Evolutionary conservation across 2,888 invertebrate species (phyloP), one percentile per base, ranked within the genome.

Genomic region (Apomyelois bistriatella): DNA sequence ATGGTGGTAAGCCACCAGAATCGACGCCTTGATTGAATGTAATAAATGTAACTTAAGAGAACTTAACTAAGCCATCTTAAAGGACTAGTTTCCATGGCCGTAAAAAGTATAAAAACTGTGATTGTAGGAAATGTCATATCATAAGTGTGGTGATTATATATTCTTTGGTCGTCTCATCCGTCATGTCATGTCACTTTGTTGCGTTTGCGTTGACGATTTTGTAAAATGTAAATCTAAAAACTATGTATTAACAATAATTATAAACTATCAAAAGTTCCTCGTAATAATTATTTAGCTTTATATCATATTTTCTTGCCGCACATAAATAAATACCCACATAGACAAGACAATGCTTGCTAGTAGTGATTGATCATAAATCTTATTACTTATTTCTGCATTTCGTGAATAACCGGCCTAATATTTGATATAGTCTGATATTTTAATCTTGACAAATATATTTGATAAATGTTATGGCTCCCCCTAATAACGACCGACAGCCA

Each of bases 401-500:
- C 36, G 9, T 12, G 4, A 30, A 43, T 43, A 28, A 36, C 37
- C 52, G 52, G 36, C 36, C 42, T 52, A 43, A 17, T 37, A 37
- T 28, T 52, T 28, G 22, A 7, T 22, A 16, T 3, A 10, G 17
- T 43, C 16, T 17, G 15, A 8, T 16, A 12, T 40, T 50, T n/a
- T 40, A 10, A 37, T 37, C 1, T 51, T 22, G 12, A 17, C 16
- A 32, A 35, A 35, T 37, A 17, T 36, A 17, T 35, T 13, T 73
- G 72, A 66, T 72, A 58, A 71, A 72, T 82, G 85, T 81, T 79
- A 89, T 90, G 90, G 89, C 90, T 77, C 90, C 90, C 77, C 89
- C 88, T 64, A 89, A 87, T 75, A 89, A 89, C 75, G 88, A 89
- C 66, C 77, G 90, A 57, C 87, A 88, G 70, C 79, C 89, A 68